Evolutionary conservation across 1,140 invertebrate species (phyloP), one percentile per base, ranked within the genome.

Genomic region (Diorhabda sublineata): DNA sequence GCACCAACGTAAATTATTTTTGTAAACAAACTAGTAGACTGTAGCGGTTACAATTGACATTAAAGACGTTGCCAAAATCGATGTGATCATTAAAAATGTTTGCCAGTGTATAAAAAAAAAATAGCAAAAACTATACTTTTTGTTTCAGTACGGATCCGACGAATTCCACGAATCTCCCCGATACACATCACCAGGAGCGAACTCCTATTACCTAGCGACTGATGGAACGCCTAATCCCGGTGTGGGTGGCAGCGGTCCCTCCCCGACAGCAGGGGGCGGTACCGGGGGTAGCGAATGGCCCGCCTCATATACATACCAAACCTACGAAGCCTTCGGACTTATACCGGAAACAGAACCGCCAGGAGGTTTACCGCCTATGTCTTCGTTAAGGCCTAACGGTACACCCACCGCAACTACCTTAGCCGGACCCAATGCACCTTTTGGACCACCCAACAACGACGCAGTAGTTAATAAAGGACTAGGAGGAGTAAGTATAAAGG

Each of bases 351-450:
- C 85, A 72, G 83, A 85, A 77, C 26, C 67, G 45, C 58, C 68
- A 2, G 85, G 89, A 77, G 90, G 92, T 65, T 85, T 97, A 82
- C 95, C 95, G 68, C 95, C 95, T 52, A 97, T 98, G 94, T 96
- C 94, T 66, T 93, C 92, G 71, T 94, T 98, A 85, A 87, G 93
- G 47, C 89, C 89, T 56, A 84, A 83, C 72, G 84, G 83, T 66
- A 87, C 85, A 45, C 76, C 81, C 26, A 84, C 83, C 58, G 81
- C 82, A 71, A 80, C 84, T 60, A 80, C 81, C 61, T 79, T 81
- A 77, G 84, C 78, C 82, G 81, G 78, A 82, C 81, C 73, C 83
- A 77, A 69, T 70, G 61, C 72, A 5, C 69, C 77, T 72, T 79
- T 84, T 67, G 79, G 86, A 71, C 86, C 88, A 66, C 78, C 80